Conservation (phyloP, 92 coral and sea anemone genomes). For the Montipora capitata region DNA sequence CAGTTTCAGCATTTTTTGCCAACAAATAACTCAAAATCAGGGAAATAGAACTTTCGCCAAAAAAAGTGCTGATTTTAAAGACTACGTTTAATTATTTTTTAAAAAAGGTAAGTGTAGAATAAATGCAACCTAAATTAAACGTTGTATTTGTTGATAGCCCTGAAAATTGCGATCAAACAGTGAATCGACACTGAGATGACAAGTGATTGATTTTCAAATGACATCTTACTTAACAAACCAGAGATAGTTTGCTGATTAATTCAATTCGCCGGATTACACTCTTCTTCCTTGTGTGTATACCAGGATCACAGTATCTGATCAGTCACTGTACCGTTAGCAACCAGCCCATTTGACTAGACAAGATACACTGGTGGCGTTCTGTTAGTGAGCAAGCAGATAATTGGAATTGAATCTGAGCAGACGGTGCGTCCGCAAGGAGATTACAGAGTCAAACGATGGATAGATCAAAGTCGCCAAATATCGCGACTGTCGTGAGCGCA, state of each 20-base stretch:
- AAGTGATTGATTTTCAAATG: not conserved
- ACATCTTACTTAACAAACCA: not conserved
- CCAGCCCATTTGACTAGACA: too few relatives aligned
- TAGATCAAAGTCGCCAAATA: conserved; percentile 36
- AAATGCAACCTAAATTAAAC: too few relatives aligned
- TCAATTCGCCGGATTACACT: not conserved
- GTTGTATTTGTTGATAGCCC: too few relatives aligned
- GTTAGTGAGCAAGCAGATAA: too few relatives aligned
- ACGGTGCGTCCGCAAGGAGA: not conserved
- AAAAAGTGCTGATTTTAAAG: too few relatives aligned
- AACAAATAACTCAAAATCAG: too few relatives aligned
- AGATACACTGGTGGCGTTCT: too few relatives aligned
- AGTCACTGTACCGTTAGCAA: not conserved
- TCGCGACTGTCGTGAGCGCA: conserved; percentile 40
- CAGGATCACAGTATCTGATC: not conserved
- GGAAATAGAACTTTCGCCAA: too few relatives aligned
- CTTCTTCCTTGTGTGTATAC: not conserved
- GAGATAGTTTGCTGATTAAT: not conserved
- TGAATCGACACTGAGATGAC: not conserved
- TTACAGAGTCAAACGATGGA: conserved; percentile 27
- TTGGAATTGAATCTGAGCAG: not conserved
- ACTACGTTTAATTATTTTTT: too few relatives aligned
- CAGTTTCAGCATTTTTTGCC: too few relatives aligned
- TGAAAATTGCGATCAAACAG: not conserved
- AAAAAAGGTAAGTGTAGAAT: too few relatives aligned